Conservation (phyloP, 2,113 vertebrate species). For the Anguilla japonica region DNA sequence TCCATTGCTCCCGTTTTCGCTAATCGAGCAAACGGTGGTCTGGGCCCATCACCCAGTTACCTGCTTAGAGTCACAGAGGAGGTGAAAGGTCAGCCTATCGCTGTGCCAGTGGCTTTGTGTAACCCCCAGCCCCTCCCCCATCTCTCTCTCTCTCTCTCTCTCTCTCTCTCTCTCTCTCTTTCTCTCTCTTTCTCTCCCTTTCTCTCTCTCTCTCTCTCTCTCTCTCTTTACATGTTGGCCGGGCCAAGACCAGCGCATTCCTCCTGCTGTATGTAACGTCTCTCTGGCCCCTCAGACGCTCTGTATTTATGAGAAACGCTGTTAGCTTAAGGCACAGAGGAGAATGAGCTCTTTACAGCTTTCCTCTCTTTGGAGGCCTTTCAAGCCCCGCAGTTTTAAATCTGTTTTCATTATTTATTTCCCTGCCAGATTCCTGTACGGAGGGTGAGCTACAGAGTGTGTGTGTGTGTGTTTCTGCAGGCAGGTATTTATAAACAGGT, state of each 20-base stretch:
- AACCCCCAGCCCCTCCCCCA: too few species aligned
- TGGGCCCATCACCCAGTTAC: not conserved
- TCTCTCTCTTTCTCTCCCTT: not conserved
- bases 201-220: conserved; percentile 22
- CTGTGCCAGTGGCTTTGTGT: not conserved
- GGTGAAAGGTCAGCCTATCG: conserved; percentile 34
- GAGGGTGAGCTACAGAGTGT: too few species aligned
- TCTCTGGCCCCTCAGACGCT: conserved; percentile 43
- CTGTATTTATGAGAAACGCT: not conserved
- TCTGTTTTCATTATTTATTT: not conserved
- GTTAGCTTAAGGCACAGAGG: not conserved
- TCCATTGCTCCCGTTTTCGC: not conserved
- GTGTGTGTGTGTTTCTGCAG: too few species aligned
- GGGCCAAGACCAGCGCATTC: conserved; percentile 55
- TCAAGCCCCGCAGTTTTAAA: not conserved
- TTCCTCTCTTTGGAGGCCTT: not conserved
- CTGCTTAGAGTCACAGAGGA: not conserved
- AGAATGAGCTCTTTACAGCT: not conserved
- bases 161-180: too few species aligned
- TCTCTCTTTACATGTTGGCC: conserved; percentile 16
- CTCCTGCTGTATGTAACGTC: conserved; percentile 51
- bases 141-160: too few species aligned
- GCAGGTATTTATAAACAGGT: too few species aligned
- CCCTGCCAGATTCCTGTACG: not conserved
- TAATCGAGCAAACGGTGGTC: not conserved